These are phyloP conservation scores for Montipora capricornis DNA, from an alignment of 64 coral and sea anemone species.

Conservation along the genomic window DNA sequence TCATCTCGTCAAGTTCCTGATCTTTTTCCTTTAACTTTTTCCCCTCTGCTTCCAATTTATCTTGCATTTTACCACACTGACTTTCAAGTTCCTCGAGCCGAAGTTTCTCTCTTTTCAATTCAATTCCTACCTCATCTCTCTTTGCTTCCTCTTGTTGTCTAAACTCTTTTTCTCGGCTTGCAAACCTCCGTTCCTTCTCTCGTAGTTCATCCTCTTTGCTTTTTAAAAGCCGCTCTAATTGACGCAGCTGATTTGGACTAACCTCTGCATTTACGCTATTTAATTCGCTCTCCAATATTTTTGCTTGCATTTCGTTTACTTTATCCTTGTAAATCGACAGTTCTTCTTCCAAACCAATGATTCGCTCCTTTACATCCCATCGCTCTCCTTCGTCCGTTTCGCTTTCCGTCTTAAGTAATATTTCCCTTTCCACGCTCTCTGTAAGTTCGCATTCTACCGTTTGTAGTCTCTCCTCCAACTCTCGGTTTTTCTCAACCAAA, in stretches of 20 bases:
- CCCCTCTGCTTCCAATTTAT: constrained; percentile 4
- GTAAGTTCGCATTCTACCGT: constrained; percentile 76
- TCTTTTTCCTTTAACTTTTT: constrained; percentile 18
- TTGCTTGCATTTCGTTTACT: constrained; percentile 56
- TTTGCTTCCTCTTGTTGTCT: constrained; percentile 2
- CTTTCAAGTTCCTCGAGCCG: constrained; percentile 41
- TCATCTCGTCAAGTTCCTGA: neutral
- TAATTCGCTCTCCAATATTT: neutral
- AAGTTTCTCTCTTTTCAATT: neutral
- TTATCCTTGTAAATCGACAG: constrained; percentile 58
- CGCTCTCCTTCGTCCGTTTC: constrained; percentile 34
- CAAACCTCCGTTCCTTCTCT: neutral
- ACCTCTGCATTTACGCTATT: neutral
- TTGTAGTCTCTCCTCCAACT: constrained; percentile 68
- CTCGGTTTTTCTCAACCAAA: constrained; percentile 57
- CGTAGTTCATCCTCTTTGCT: constrained; percentile 44
- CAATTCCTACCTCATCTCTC: constrained; percentile 26
- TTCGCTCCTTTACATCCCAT: constrained; percentile 35
- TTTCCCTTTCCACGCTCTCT: constrained; percentile 62
- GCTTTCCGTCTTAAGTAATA: constrained; percentile 55
- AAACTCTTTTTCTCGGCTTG: constrained; percentile 30
- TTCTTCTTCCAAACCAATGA: constrained; percentile 56
- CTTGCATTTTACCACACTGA: constrained; percentile 4
- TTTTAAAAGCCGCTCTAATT: constrained; percentile 48
- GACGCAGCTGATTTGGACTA: neutral